Base-by-base conservation (phyloP, 35 echinoderm and acorn worm species). In the Ptychodera flava region DNA sequence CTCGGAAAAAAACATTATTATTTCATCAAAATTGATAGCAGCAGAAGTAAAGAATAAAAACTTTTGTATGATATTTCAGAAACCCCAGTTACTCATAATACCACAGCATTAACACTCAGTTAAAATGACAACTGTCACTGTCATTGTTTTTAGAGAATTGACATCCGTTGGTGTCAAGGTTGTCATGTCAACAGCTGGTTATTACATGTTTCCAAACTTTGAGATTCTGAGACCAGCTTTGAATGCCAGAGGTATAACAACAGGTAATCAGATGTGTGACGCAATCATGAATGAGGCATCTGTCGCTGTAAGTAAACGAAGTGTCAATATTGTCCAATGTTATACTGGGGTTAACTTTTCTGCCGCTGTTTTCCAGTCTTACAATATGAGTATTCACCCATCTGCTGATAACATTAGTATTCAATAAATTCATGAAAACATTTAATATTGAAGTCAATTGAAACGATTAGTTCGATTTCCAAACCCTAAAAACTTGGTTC, bases 131-230 rank as follows among this genome's bases (percentile, higher is more conserved):
- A n/a, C n/a, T n/a, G n/a, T n/a, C n/a, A n/a, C n/a, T n/a, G n/a
- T n/a, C n/a, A n/a, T 89, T 29, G 53, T 85, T 36, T 32, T 16
- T 84, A 99, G 96, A 82, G 90, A 92, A 38, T 76, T 99, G 35
- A 86, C 79, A 31, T 80, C 87, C 36, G 82, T 91, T 15, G 96
- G 96, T n/a, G 89, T 99, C 75, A 92, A 92, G 36, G 92, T 86
- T 30, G 80, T 87, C 16, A 85, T 77, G 31, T 89, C 96, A 27
- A 85, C 37, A 0, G 92, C 33, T 37, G 96, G 96, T 31, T 99
- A 90, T 79, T 99, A 99, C 88, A 92, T 99, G 81, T 92, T 99
- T 38, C 96, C 96, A 32, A 92, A 99, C 86, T 99, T 99, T 89
- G 90, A 99, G 79, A 79, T 99, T 33, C 78, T 99, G 33, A 85